Evolutionary conservation across 2,888 invertebrate species (phyloP).

Genomic region (Agelastica alni): DNA sequence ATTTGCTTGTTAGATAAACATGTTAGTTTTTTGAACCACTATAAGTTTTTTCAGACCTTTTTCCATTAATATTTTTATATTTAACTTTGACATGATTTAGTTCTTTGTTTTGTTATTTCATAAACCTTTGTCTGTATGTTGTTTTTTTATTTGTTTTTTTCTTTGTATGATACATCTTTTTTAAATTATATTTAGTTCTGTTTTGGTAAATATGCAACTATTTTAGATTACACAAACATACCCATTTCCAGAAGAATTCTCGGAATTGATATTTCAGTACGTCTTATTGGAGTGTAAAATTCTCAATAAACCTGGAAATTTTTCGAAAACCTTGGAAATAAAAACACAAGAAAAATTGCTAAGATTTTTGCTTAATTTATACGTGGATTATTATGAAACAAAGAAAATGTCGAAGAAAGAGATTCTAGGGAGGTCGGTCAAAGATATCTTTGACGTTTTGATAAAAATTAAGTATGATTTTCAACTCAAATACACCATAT

Average conservation of each 20-base stretch:
- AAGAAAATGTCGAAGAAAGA: slow-evolving; percentile 25
- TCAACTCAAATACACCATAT: slow-evolving; percentile 29
- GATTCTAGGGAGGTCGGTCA: slow-evolving; percentile 27
- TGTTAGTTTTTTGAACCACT: too few relatives aligned
- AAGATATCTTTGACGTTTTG: slow-evolving; percentile 33
- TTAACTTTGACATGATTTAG: too few relatives aligned
- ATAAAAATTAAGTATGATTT: slow-evolving; percentile 28
- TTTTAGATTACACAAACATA: slow-evolving; percentile 36
- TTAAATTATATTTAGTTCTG: too few relatives aligned
- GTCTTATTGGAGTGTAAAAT: slow-evolving; percentile 44
- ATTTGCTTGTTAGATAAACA: too few relatives aligned
- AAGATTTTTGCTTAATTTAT: slow-evolving; percentile 29
- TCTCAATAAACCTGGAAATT: slow-evolving; percentile 31
- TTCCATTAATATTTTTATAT: too few relatives aligned
- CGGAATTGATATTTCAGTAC: slow-evolving; percentile 40
- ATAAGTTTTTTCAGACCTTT: too few relatives aligned
- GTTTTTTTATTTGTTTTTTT: too few relatives aligned
- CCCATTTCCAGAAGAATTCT: slow-evolving; percentile 35
- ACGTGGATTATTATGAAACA: slow-evolving; percentile 29
- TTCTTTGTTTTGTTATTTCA: too few relatives aligned
- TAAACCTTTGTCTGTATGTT: too few relatives aligned
- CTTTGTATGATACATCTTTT: too few relatives aligned
- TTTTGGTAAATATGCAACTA: too few relatives aligned
- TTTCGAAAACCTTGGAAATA: slow-evolving; percentile 22
- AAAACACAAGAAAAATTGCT: slow-evolving; percentile 28